Evolutionary conservation across 2,113 vertebrate genomes (phyloP).

Genomic region (Sterna hirundo): DNA sequence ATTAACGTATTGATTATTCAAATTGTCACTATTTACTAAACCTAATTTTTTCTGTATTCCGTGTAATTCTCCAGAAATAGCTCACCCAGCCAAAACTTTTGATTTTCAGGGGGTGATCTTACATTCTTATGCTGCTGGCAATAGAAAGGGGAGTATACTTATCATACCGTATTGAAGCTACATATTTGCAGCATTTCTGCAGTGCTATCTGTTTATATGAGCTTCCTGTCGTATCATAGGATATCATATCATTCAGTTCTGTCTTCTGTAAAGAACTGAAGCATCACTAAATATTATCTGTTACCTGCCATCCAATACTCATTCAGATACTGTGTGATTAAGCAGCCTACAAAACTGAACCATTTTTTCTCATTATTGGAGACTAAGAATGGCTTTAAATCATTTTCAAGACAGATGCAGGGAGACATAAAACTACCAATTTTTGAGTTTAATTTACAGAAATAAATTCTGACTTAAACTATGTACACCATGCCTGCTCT

Average conservation of each 20-base stretch:
- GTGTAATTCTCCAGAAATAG: not conserved
- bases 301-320: not conserved
- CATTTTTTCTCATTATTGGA: not conserved
- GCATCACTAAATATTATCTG: not conserved
- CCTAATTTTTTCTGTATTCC: not conserved
- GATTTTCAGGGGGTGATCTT: not conserved
- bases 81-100: not conserved
- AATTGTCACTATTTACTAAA: not conserved
- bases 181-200: not conserved
- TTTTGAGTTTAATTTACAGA: not conserved
- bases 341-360: not conserved
- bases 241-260: not conserved
- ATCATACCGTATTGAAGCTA: not conserved
- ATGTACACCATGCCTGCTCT: not conserved
- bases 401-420: not conserved
- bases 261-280: not conserved
- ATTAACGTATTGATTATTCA: not conserved
- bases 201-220: not conserved
- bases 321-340: not conserved
- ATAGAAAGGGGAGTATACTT: not conserved
- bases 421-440: not conserved
- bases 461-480: not conserved
- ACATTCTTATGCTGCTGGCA: not conserved
- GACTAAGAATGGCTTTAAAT: not conserved
- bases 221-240: not conserved